Conservation (phyloP, 1,140 invertebrate species). For the Tetragonula clypearis region DNA sequence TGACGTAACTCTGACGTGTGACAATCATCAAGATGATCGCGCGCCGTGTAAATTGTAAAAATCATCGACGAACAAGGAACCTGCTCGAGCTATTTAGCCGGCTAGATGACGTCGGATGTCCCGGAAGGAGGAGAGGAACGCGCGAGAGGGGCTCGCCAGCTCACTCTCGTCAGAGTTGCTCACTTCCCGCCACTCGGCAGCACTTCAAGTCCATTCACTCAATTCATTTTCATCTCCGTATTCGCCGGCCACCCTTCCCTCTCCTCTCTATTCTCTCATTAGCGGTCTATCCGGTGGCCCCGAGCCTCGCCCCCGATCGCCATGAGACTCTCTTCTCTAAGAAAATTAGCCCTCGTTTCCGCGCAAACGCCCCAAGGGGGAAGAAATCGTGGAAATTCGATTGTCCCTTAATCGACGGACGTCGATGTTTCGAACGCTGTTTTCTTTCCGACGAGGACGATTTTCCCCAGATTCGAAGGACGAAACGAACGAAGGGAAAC, state of each 20-base stretch:
- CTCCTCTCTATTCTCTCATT: conserved; percentile 76
- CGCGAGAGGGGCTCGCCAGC: conserved; percentile 35
- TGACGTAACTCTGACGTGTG: not conserved
- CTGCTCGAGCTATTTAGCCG: conserved; percentile 33
- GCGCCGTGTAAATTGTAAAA: no score
- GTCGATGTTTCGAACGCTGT: no score
- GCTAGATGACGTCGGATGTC: conserved; percentile 59
- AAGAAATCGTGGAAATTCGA: conserved; percentile 57
- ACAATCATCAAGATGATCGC: no score
- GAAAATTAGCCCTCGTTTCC: conserved; percentile 77
- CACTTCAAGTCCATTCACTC: conserved; percentile 78
- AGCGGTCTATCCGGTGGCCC: conserved; percentile 75
- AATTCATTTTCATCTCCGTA: conserved; percentile 81
- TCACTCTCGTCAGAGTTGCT: conserved; percentile 72
- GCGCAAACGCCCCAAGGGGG: conserved; percentile 55
- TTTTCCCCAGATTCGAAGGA: not conserved
- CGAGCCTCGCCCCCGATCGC: conserved; percentile 59
- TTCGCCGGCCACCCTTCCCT: conserved; percentile 72
- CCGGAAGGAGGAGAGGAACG: conserved; percentile 43
- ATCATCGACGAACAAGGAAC: conserved; percentile 5
- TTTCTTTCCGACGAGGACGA: not conserved
- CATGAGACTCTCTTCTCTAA: conserved; percentile 67
- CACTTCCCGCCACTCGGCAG: conserved; percentile 80
- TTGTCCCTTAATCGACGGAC: conserved; percentile 43
- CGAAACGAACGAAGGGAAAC: not conserved